Percentiles rank a stretch among this genome's conserved stretches.
Conservation (phyloP, 2,113 vertebrate genomes). For the Coreoperca whiteheadi region DNA sequence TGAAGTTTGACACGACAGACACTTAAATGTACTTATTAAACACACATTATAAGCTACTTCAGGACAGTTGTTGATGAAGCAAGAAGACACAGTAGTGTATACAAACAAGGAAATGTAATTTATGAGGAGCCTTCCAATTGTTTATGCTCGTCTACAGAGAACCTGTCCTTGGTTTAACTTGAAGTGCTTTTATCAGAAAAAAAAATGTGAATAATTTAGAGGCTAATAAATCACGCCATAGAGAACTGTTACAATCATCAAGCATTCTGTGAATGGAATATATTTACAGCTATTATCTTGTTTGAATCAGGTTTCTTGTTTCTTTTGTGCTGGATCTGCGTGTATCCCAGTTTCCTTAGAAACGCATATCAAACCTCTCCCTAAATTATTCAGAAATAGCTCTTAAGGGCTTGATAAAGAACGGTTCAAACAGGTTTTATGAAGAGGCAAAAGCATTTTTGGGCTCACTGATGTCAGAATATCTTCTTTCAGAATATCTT, state of each 20-base stretch:
- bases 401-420: conserved; percentile 63
- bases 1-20: not conserved
- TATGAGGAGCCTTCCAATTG: not conserved
- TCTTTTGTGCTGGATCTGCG: conserved; percentile 46
- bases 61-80: not conserved
- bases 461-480: conserved; percentile 33
- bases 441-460: conserved; percentile 22
- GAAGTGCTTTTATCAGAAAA: conserved; percentile 35
- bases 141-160: conserved; percentile 18
- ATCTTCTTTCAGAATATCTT: conserved; percentile 7
- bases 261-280: conserved; percentile 52
- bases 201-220: conserved; percentile 54
- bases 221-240: conserved; percentile 33
- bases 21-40: not conserved
- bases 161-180: conserved; percentile 28
- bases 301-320: conserved; percentile 60
- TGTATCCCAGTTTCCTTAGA: conserved; percentile 75
- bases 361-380: conserved; percentile 66
- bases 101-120: conserved; percentile 7
- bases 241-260: conserved; percentile 36
- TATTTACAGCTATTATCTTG: conserved; percentile 63
- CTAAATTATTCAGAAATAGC: conserved; percentile 80
- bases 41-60: not conserved
- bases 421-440: conserved; percentile 52
- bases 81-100: not conserved